Evolutionary conservation across 2,888 invertebrate species (phyloP).

Genomic region (Barypeithes pellucidus): DNA sequence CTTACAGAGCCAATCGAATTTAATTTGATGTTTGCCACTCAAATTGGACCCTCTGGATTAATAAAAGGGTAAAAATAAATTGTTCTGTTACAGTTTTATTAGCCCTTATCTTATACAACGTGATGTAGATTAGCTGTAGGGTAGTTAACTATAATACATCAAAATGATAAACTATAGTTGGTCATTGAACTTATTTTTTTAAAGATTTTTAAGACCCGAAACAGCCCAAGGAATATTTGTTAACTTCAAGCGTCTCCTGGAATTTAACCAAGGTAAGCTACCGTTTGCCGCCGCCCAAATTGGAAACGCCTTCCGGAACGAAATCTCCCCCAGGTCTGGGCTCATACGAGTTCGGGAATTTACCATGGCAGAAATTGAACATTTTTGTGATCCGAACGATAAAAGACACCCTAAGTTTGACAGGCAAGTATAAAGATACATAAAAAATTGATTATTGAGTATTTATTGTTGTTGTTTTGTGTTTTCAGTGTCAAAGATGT

Average conservation of each 20-base stretch:
- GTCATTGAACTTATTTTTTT: conserved; percentile 41
- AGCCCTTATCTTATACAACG: too few relatives aligned
- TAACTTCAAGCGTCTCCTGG: conserved; percentile 97
- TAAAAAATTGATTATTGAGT: not conserved
- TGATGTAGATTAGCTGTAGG: too few relatives aligned
- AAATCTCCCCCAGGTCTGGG: conserved; percentile 98
- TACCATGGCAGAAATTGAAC: conserved; percentile 99
- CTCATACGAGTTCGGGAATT: conserved; percentile 97
- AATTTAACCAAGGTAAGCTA: conserved; percentile 96
- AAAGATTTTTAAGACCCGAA: conserved; percentile 93
- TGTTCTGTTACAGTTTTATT: not conserved
- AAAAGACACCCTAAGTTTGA: conserved; percentile 94
- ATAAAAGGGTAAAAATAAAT: conserved; percentile 82
- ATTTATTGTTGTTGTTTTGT: not conserved
- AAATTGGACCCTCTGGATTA: conserved; percentile 96
- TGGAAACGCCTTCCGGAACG: conserved; percentile 97
- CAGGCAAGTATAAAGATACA: conserved; percentile 60
- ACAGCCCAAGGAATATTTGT: conserved; percentile 99
- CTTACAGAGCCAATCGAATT: conserved; percentile 97
- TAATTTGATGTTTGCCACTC: conserved; percentile 99
- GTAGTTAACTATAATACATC: too few relatives aligned
- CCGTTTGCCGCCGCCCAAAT: conserved; percentile 99
- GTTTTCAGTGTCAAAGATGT: conserved; percentile 77
- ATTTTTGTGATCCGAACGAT: conserved; percentile 94
- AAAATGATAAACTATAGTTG: too few relatives aligned